Conservation (phyloP, 2,888 invertebrate species). For the Corbicula japonica region DNA sequence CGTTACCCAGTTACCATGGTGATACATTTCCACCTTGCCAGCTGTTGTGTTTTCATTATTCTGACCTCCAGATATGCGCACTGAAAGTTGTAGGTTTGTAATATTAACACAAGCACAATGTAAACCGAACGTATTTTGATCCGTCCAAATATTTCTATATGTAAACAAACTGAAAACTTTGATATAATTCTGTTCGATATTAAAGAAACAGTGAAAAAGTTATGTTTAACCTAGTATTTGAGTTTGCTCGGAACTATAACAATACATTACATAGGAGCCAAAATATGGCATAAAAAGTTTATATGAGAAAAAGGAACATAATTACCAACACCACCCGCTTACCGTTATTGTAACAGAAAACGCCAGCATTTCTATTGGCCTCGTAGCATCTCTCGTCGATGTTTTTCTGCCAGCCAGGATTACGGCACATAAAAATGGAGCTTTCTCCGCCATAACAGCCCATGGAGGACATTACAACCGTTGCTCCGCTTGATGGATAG, state of each 20-base stretch:
- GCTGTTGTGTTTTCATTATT: constrained; percentile 70
- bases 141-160: no score
- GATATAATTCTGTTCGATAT: no score
- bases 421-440: constrained; percentile 74
- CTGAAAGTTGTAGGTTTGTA: constrained; percentile 44
- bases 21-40: constrained; percentile 74
- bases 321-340: background rate
- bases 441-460: constrained; percentile 72
- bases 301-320: background rate
- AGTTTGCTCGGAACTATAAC: no score
- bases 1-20: constrained; percentile 71
- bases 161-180: no score
- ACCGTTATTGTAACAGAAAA: constrained; percentile 77
- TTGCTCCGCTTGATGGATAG: constrained; percentile 54
- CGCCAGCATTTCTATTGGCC: constrained; percentile 73
- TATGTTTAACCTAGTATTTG: no score
- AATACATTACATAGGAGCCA: no score
- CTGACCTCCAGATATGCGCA: constrained; percentile 70
- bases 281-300: no score
- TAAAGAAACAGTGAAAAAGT: no score
- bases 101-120: no score
- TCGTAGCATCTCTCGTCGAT: constrained; percentile 67
- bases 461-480: constrained; percentile 69
- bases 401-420: constrained; percentile 73
- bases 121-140: no score